Evolutionary conservation across 2,888 invertebrate genomes (phyloP), one percentile per base, ranked within the genome.

Genomic region (Scaptodrosophila latifasciaeformis): DNA sequence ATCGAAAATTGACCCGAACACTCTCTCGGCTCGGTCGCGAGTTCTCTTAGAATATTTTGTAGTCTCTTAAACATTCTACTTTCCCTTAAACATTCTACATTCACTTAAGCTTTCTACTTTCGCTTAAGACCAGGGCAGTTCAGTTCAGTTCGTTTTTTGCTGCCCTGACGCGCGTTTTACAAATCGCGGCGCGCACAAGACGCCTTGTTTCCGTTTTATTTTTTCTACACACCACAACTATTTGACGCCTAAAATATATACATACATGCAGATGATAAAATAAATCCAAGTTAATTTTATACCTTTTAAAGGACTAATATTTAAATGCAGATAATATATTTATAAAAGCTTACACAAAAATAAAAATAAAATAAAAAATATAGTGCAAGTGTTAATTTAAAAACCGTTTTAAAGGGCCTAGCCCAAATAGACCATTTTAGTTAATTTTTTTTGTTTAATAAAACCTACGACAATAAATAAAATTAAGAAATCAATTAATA

Each of bases 101-200:
- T n/a, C n/a, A n/a, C n/a, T n/a, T n/a, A n/a, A n/a, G n/a, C n/a
- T n/a, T n/a, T n/a, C n/a, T n/a, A n/a, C n/a, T n/a, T n/a, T n/a
- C n/a, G n/a, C n/a, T n/a, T n/a, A n/a, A n/a, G n/a, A n/a, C n/a
- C n/a, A n/a, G n/a, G n/a, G n/a, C n/a, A n/a, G n/a, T n/a, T n/a
- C n/a, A n/a, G n/a, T n/a, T n/a, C n/a, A n/a, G n/a, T n/a, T n/a
- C n/a, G n/a, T n/a, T n/a, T n/a, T n/a, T n/a, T n/a, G n/a, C n/a
- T 9, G 76, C 80, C 85, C 86, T 85, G 86, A 84, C 86, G 85
- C 84, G 78, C 81, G 85, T 82, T 77, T 75, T 68, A 53, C 53
- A 62, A 65, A 67, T 55, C 61, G 69, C 53, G 61, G 67, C 66
- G 64, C 63, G 64, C 63, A 54, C 40, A 43, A 61, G 70, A 69